Evolutionary conservation across 2,113 vertebrate genomes (phyloP), one percentile per base, ranked within the genome.

Genomic region (Mesoclemmys tuberculata): DNA sequence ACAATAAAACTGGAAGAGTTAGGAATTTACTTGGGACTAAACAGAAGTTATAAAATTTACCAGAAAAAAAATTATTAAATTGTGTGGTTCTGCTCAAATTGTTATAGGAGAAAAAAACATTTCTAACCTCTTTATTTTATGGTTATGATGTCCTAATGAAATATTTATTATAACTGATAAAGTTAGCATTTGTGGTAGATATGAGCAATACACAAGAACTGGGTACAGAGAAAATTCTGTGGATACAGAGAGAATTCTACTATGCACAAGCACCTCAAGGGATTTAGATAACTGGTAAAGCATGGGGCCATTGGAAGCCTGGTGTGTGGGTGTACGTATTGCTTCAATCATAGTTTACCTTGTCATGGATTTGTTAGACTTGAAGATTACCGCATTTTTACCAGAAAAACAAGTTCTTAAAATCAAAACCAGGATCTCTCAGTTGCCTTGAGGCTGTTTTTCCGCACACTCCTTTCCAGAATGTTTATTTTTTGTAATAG

Each of bases 121-220:
- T 86, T 77, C 27, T 80, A 2, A 80, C 82, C 7, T 10, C 61
- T 95, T 27, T 22, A 18, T 81, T 94, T 56, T 0, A 1, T 85
- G 46, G 8, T 19, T 89, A 68, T 75, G 84, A 16, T 83, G 18
- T 79, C 14, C 68, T 80, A 35, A 86, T n/a, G n/a, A 82, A 74
- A 16, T 55, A 54, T 18, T 84, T 90, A 92, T 10, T 90, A 35
- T 35, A 75, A 5, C 71, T 82, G 41, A 92, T 41, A 80, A 93
- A 88, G 18, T 82, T 77, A 77, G 52, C 88, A 75, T 75, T 31
- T 24, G 24, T 8, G 18, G 55, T 94, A 41, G 64, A 24, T 85
- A 2, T 75, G 51, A 89, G 9, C 52, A 19, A 0, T 0, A 0
- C 2, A 18, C 22, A 85, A 46, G 14, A 92, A 89, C n/a, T 35